A percentile compares a stretch with the other conserved stretches of the same genome.
Evolutionary conservation across 2,888 invertebrate species (phyloP).

Genomic region (Psylliodes chrysocephalus): DNA sequence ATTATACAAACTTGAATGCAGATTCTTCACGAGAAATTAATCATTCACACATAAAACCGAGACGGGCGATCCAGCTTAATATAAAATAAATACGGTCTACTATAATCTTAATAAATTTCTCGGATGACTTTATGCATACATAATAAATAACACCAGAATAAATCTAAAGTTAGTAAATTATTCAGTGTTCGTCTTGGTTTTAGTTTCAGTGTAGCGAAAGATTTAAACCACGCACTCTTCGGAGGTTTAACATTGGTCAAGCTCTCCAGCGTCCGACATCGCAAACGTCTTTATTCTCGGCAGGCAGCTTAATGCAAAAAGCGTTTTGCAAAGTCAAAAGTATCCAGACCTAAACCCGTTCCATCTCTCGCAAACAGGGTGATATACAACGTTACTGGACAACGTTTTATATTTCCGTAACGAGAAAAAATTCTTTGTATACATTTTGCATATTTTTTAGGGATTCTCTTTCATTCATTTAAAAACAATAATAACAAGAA

Average conservation of each 20-base stretch:
- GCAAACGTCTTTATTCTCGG: conserved; percentile 62
- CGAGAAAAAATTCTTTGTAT: too few species aligned
- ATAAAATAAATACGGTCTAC: conserved; percentile 14
- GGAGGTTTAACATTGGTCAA: conserved; percentile 56
- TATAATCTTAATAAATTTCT: conserved; percentile 19
- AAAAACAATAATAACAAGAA: too few species aligned
- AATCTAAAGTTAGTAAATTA: conserved; percentile 52
- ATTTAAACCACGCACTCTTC: conserved; percentile 59
- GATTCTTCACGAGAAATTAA: conserved; percentile 1
- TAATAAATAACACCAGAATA: conserved; percentile 44
- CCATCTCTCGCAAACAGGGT: conserved; percentile 49
- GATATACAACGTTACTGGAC: conserved; percentile 7
- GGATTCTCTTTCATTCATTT: too few species aligned
- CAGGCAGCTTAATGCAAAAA: conserved; percentile 60
- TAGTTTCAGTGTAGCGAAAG: conserved; percentile 57
- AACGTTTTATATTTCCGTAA: too few species aligned
- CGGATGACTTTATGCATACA: conserved; percentile 20
- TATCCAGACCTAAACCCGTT: conserved; percentile 60
- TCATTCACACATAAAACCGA: conserved; percentile 1
- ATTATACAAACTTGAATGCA: too few species aligned
- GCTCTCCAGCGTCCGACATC: conserved; percentile 52
- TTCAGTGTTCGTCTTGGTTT: conserved; percentile 58
- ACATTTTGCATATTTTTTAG: too few species aligned
- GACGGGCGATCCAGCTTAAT: neutral
- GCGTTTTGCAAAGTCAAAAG: conserved; percentile 57